These are phyloP conservation scores for Calypte anna DNA, from an alignment of 2,113 vertebrate species.

Conservation along the genomic window DNA sequence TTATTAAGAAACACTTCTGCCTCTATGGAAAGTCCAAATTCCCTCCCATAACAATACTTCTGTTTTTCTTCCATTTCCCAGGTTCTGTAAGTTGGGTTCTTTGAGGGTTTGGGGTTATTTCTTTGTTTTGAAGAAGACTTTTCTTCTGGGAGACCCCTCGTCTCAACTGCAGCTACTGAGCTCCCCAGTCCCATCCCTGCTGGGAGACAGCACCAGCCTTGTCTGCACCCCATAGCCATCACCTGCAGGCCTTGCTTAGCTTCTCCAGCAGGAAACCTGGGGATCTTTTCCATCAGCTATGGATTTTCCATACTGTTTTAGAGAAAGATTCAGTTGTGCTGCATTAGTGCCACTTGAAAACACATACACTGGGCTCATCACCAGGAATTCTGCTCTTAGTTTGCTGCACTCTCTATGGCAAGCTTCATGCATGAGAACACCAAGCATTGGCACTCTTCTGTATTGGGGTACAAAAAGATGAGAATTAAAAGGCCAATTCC, in stretches of 20 bases:
- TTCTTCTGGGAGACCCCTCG: neutral
- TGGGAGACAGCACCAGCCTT: neutral
- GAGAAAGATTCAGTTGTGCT: neutral
- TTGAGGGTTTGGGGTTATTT: too few relatives aligned
- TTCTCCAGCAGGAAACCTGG: neutral
- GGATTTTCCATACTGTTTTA: neutral
- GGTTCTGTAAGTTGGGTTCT: neutral
- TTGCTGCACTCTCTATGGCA: neutral
- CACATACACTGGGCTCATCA: neutral
- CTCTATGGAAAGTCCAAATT: neutral
- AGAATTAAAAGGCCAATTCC: neutral
- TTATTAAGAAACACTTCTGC: neutral
- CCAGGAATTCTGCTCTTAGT: neutral
- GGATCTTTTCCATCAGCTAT: neutral
- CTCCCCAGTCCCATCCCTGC: neutral
- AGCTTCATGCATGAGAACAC: neutral
- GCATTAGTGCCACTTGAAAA: neutral
- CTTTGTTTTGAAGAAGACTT: neutral
- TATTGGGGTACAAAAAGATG: neutral
- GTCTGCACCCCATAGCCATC: too few relatives aligned
- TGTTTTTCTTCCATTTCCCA: neutral
- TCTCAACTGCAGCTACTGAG: neutral
- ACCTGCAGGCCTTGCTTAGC: accelerated
- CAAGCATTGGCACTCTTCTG: neutral
- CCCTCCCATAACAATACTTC: neutral